phyloP scores from a whole-genome alignment of 2,797 vertebrate species.

The Amniataba percoides region DNA sequence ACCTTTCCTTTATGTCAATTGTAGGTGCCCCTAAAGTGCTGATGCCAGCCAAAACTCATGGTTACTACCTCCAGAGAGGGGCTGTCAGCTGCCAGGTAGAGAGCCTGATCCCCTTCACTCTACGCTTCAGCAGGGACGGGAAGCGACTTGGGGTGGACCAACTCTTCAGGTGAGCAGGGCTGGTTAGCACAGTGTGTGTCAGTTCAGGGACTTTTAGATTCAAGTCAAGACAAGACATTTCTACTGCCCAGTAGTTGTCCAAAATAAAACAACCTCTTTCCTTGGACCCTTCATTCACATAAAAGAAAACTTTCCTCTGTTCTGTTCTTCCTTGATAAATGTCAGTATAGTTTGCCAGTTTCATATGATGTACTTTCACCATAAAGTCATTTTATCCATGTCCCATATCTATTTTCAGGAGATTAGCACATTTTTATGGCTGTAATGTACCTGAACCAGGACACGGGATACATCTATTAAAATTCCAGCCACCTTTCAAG shows the following conservation, averaged over 20 bases:
- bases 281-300: not conserved
- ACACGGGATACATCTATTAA: not conserved
- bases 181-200: not conserved
- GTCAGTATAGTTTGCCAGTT: conserved; percentile 1
- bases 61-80: conserved; percentile 94
- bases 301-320: not conserved
- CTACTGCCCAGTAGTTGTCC: not conserved
- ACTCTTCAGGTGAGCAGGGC: conserved; percentile 89
- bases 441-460: not conserved
- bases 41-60: conserved; percentile 90
- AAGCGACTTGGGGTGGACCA: conserved; percentile 90
- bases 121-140: conserved; percentile 91
- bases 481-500: not conserved
- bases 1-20: conserved; percentile 38
- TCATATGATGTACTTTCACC: not conserved
- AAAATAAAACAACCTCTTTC: not conserved
- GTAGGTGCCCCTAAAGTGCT: conserved; percentile 92
- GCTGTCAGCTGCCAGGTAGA: conserved; percentile 89
- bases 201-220: not conserved
- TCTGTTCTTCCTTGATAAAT: not conserved
- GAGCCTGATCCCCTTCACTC: conserved; percentile 94
- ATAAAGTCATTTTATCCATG: not conserved
- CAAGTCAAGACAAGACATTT: not conserved
- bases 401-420: not conserved
- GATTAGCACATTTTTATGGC: conserved; percentile 3